These are phyloP conservation scores for Drosophila algonquin DNA, from an alignment of 2,888 invertebrate species.

Conservation along the genomic window DNA sequence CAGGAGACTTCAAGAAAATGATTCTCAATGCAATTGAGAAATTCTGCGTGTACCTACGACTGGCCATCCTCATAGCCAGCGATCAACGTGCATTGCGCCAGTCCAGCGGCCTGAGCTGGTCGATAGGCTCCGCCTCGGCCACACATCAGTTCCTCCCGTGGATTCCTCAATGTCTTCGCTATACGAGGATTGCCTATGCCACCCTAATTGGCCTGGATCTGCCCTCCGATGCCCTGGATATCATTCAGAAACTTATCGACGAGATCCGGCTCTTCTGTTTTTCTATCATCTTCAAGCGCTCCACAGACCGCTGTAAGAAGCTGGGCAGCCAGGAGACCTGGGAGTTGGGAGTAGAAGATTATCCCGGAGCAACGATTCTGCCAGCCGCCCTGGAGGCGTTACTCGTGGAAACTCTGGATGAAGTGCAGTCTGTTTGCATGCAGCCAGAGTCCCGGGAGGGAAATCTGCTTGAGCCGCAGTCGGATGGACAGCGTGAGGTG, in stretches of 20 bases:
- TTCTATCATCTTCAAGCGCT: slow-evolving; percentile 92
- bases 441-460: slow-evolving; percentile 87
- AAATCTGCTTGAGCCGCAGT: slow-evolving; percentile 84
- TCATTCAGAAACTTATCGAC: slow-evolving; percentile 92
- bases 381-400: slow-evolving; percentile 90
- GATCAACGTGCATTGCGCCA: slow-evolving; percentile 84
- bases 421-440: slow-evolving; percentile 88
- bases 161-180: slow-evolving; percentile 92
- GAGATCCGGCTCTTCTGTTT: slow-evolving; percentile 95
- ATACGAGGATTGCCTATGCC: slow-evolving; percentile 91
- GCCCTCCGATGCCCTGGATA: slow-evolving; percentile 93
- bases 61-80: slow-evolving; percentile 89
- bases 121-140: slow-evolving; percentile 85
- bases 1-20: slow-evolving; percentile 92
- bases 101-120: slow-evolving; percentile 81
- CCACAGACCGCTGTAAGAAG: slow-evolving; percentile 90
- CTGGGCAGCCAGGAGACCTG: slow-evolving; percentile 92
- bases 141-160: slow-evolving; percentile 87
- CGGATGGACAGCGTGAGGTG: slow-evolving; percentile 83
- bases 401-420: slow-evolving; percentile 89
- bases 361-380: slow-evolving; percentile 92
- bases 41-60: slow-evolving; percentile 89
- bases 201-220: slow-evolving; percentile 93
- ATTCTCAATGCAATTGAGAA: slow-evolving; percentile 90
- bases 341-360: slow-evolving; percentile 93